Percentiles rank a stretch among this genome's conserved stretches.
phyloP scores from a whole-genome alignment of 2,113 vertebrate species.

The Acanthisitta chloris region DNA sequence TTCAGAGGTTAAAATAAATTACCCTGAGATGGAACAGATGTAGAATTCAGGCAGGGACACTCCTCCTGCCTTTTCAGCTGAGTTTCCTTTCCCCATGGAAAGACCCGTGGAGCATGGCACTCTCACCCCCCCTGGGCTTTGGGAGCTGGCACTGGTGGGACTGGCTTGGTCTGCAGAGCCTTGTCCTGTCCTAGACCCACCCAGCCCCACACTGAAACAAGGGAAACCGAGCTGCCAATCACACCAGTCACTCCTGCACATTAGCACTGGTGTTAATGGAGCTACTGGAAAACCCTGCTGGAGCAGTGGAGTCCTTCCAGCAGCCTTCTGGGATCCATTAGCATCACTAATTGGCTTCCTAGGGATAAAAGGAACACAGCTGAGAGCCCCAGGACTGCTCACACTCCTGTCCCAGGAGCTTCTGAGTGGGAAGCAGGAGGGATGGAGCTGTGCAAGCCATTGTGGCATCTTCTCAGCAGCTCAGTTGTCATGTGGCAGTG shows the following conservation, averaged over 20 bases:
- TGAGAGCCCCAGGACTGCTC: fast-evolving
- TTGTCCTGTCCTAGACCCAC: neutral
- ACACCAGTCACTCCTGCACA: neutral
- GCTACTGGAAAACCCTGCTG: neutral
- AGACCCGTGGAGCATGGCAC: fast-evolving
- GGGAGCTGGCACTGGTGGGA: neutral
- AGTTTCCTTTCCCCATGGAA: neutral
- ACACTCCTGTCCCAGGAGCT: neutral
- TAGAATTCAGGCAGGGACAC: neutral
- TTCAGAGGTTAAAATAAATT: slow-evolving; percentile 53
- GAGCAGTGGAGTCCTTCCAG: neutral
- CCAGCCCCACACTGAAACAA: neutral
- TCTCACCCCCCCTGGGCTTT: fast-evolving
- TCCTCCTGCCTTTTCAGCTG: neutral
- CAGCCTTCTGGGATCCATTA: neutral
- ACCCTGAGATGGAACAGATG: slow-evolving; percentile 47
- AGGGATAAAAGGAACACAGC: too few species aligned
- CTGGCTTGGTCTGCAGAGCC: neutral
- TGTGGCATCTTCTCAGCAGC: too few species aligned
- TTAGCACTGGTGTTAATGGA: neutral
- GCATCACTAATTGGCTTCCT: neutral
- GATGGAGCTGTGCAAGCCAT: neutral
- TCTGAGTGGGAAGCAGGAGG: fast-evolving
- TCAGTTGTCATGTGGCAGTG: too few species aligned
- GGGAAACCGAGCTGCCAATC: fast-evolving